Base-by-base conservation (phyloP, 2,888 invertebrate species). In the Baccha elongata region DNA sequence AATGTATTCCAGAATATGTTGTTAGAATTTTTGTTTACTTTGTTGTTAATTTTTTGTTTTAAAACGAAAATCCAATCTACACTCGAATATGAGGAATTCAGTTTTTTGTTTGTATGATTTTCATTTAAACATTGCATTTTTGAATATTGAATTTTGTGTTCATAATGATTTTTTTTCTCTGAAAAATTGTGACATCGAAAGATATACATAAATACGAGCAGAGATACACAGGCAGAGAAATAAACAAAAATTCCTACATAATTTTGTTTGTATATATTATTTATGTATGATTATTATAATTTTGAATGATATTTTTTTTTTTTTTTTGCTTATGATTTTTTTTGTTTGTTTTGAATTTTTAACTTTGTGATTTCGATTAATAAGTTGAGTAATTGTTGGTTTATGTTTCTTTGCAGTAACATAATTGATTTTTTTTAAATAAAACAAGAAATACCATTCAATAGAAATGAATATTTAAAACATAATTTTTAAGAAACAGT, bases 191-290 rank as follows among this genome's bases (percentile, higher is more conserved):
- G 32, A 42, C 42, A 52, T 42, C 35, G 11, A 29, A 69, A 23
- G 62, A 50, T 55, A 4, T n/a, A n/a, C n/a, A n/a, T 8, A 55
- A 53, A 68, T 13, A 60, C 40, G 42, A 68, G 10, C 7, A 67
- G 42, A 19, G 52, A 52, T 11, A 65, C 55, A 55, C 37, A 29
- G 17, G 46, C 52, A 72, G 67, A 79, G 60, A 73, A 72, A 73
- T 72, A 79, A 79, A 79, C 78, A 44, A 60, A 58, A 78, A 67
- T 60, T 40, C 23, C 78, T 79, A 73, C 73, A 71, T 50, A 37
- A 19, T 60, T 42, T 23, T 29, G 23, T 60, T 60, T 60, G 42
- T 29, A 42, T 60, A 19, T 60, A 29, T 60, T 58, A n/a, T 53
- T 55, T 71, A 26, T 48, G 53, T 71, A 71, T 32, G 64, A 55